Conservation (phyloP, 1,140 invertebrate genomes). For the Dufourea novaeangliae region DNA sequence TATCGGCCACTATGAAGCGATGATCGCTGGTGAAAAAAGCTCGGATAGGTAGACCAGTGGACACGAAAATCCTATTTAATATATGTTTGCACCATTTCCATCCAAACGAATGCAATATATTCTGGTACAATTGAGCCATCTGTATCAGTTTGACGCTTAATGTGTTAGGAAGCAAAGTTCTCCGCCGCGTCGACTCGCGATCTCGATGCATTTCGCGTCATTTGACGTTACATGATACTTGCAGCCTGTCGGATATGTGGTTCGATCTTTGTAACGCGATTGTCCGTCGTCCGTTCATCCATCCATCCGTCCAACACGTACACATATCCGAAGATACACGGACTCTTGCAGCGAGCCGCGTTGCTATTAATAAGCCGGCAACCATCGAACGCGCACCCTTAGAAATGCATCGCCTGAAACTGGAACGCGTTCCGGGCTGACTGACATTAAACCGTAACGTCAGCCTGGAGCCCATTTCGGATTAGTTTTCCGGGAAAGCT, state of each 20-base stretch:
- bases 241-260: background rate
- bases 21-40: too few relatives aligned
- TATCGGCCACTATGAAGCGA: too few relatives aligned
- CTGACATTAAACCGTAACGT: background rate
- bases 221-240: constrained; percentile 14
- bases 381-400: constrained; percentile 42
- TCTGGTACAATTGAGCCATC: too few relatives aligned
- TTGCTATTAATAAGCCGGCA: constrained; percentile 43
- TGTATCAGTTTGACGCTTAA: too few relatives aligned
- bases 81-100: too few relatives aligned
- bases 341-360: constrained; percentile 33
- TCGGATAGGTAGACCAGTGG: too few relatives aligned
- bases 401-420: constrained; percentile 30
- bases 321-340: constrained; percentile 33
- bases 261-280: constrained; percentile 27
- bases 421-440: constrained; percentile 18
- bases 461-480: background rate
- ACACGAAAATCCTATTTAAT: too few relatives aligned
- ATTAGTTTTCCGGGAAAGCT: too few relatives aligned
- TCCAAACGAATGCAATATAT: too few relatives aligned
- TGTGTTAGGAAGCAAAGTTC: too few relatives aligned
- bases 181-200: background rate
- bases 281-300: constrained; percentile 7
- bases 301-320: constrained; percentile 38
- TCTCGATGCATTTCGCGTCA: background rate